These are phyloP conservation scores for Anguilla rostrata DNA, from an alignment of 2,113 vertebrate genomes.

Conservation along the genomic window DNA sequence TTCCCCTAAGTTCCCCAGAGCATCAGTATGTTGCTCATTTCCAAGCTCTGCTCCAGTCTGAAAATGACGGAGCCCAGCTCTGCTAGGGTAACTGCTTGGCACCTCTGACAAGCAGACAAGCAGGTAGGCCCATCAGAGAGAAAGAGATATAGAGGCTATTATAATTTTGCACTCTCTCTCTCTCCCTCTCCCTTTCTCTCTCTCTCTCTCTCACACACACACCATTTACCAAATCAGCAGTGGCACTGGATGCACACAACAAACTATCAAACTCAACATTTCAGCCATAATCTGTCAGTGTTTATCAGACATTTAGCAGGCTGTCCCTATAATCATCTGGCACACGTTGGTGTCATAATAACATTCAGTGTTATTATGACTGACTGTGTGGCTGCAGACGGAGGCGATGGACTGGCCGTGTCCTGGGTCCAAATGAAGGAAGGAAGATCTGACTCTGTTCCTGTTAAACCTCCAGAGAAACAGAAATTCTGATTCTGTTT, in stretches of 20 bases:
- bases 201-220: neutral
- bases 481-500: too few species aligned
- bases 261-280: neutral
- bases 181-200: too few species aligned
- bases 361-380: constrained; percentile 2
- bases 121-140: constrained; percentile 1
- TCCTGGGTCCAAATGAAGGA: neutral
- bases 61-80: neutral
- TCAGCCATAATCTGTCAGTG: constrained; percentile 3
- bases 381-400: neutral
- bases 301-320: constrained; percentile 52
- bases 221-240: neutral
- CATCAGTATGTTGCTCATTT: too few species aligned
- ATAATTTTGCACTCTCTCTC: too few species aligned
- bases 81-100: constrained; percentile 21
- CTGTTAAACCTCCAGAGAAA: neutral
- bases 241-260: neutral
- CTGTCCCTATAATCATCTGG: neutral
- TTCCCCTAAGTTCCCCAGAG: neutral
- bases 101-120: constrained; percentile 12
- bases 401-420: neutral
- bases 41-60: neutral
- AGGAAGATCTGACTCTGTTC: too few species aligned
- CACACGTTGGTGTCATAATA: neutral
- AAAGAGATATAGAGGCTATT: neutral